Evolutionary conservation across 53 echinoderm and acorn worm genomes (phyloP).

Genomic region (Temnopleurus reevesii): DNA sequence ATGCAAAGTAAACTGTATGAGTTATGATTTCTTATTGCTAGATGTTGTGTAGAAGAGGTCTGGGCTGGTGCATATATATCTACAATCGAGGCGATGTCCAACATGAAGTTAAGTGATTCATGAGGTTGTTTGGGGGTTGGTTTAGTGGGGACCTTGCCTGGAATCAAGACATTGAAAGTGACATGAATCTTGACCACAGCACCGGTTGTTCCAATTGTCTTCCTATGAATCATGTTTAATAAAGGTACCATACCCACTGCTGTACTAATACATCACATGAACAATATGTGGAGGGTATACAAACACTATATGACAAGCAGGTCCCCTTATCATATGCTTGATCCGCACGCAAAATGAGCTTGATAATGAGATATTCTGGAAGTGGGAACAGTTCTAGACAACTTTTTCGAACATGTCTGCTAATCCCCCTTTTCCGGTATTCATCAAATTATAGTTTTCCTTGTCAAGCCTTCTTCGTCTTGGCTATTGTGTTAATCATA

Average conservation of each 20-base stretch:
- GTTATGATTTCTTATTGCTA: too few species aligned
- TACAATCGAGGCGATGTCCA: too few species aligned
- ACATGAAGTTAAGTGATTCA: too few species aligned
- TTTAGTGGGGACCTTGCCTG: neutral
- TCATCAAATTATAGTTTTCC: neutral
- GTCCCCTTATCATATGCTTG: neutral
- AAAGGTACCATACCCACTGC: conserved; percentile 9
- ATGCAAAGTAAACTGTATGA: too few species aligned
- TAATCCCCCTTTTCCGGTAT: conserved; percentile 31
- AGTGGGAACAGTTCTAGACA: neutral
- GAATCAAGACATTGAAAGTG: conserved; percentile 15
- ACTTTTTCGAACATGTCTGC: conserved; percentile 1
- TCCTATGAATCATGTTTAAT: neutral
- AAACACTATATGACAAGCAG: too few species aligned
- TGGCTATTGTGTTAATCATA: conserved; percentile 24
- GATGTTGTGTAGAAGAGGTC: too few species aligned
- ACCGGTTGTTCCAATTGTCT: conserved; percentile 21
- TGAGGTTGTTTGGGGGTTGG: neutral
- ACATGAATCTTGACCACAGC: conserved; percentile 49
- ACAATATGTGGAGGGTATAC: neutral
- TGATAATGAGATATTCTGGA: neutral
- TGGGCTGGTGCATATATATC: too few species aligned
- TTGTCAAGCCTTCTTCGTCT: conserved; percentile 18
- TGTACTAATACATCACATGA: neutral
- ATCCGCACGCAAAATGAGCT: conserved; percentile 9